Evolutionary conservation across 2,113 vertebrate genomes (phyloP).

Genomic region (Deroptyus accipitrinus): DNA sequence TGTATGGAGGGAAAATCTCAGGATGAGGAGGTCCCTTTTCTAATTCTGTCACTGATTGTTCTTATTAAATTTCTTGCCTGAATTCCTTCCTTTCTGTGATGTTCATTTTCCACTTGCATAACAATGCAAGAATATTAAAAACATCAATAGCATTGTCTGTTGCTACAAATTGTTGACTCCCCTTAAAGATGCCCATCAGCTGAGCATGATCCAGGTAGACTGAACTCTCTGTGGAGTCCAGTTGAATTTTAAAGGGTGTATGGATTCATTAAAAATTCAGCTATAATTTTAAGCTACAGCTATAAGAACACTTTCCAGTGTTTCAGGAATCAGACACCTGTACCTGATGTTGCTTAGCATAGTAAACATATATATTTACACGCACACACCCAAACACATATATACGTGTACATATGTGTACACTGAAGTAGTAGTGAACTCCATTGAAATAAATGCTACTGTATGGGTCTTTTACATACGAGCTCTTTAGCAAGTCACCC

Average conservation of each 20-base stretch:
- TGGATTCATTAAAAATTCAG: not conserved
- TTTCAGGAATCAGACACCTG: not conserved
- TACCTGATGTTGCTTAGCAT: fast-evolving
- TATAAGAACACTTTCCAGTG: not conserved
- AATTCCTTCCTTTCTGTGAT: not conserved
- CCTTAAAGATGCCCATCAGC: not conserved
- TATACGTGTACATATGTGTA: fast-evolving
- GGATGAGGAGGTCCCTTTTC: not conserved
- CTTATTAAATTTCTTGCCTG: not conserved
- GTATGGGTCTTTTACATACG: not conserved
- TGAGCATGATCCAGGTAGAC: not conserved
- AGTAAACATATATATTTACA: not conserved
- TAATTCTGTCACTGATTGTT: not conserved
- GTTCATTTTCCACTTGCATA: not conserved
- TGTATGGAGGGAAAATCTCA: not conserved
- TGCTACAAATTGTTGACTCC: not conserved
- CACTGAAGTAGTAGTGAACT: not conserved
- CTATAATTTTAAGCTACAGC: not conserved
- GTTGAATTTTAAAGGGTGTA: not conserved
- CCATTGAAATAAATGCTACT: not conserved
- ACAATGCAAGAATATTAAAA: not conserved
- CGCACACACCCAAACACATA: fast-evolving
- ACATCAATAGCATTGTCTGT: fast-evolving
- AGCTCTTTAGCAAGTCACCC: not conserved
- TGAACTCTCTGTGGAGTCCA: not conserved